Base-by-base conservation (phyloP, 2,888 invertebrate species). In the Archips crataeganus region DNA sequence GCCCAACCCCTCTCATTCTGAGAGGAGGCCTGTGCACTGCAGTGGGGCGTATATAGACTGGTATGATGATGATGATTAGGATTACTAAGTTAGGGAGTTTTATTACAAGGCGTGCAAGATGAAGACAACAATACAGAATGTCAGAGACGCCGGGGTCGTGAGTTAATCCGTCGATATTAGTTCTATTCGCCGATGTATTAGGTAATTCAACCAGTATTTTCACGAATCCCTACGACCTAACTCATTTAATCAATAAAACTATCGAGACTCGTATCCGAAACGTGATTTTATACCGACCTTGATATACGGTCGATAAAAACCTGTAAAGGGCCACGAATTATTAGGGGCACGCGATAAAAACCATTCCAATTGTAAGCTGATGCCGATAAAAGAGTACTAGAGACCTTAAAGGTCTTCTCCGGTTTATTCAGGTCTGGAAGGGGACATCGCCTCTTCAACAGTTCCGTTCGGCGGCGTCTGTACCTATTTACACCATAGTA, bases 291-390 rank as follows among this genome's bases (percentile, higher is more conserved):
- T 60, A 62, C 11, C 51, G 65, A 15, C 51, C 65, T 36, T 65
- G 65, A 39, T 65, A 54, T 11, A 51, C 3, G 9, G 39, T 13
- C 65, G 54, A 65, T 65, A 51, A 65, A 65, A 65, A 23, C 42
- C 42, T 62, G 62, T 42, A 64, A 36, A 59, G 47, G 57, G 32
- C 49, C 49, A 49, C 39, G 62, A 42, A 62, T 65, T 64, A 70
- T 59, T 49, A 13, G 60, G 60, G 11, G 59, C 45, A 39, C 32
- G 49, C 49, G 65, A 51, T 65, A 51, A 65, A 71, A 49, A 32
- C 45, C 47, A 47, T 15, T 32, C 8, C 34, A 4, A 45, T 10
- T 59, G 47, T 47, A 65, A 23, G 13, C 39, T 23, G 13, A 3
- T 23, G 5, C 23, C 60, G 60, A 57, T 57, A 57, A 60, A 59